Base-by-base conservation (phyloP, 1,140 invertebrate genomes). In the Myzus persicae region DNA sequence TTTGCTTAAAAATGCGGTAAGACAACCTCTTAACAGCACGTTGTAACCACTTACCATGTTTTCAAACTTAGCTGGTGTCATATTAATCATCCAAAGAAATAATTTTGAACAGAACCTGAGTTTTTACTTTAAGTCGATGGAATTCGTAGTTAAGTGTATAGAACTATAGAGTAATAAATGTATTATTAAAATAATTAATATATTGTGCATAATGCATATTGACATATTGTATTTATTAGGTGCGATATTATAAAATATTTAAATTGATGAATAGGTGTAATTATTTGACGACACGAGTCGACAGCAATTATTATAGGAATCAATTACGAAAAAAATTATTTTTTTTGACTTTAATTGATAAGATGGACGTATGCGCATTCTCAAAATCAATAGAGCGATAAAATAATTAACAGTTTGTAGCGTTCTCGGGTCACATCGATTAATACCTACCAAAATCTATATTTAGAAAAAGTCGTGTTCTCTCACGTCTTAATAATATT, bases 241-340 rank as follows among this genome's bases (percentile, higher is more conserved):
- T 51, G 18, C 31, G 59, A 76, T n/a, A 4, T 76, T 76, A 76
- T 76, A 76, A 18, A n/a, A n/a, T 31, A 76, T 76, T 67, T 76
- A 76, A 76, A 76, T 76, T 76, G 59, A 76, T 76, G 59, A n/a
- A 76, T 76, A 76, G 59, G 31, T 76, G 59, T n/a, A 76, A 76
- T n/a, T 76, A 76, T 76, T 36, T 76, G 59, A n/a, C 59, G 59
- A 76, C 59, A n/a, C 59, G 4, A 76, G 59, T 76, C 14, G 5
- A 76, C 59, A 76, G 36, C n/a, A 76, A n/a, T 24, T n/a, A 76
- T 67, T n/a, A n/a, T 76, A 76, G 59, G n/a, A 76, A 76, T n/a
- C 59, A 76, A 76, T 76, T 76, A 76, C 48, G 5, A 76, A 76
- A 59, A 76, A 76, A n/a, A 67, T 67, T n/a, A 6, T n/a, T n/a